Evolutionary conservation across 1,140 invertebrate genomes (phyloP), one percentile per base, ranked within the genome.

Genomic region (Drosophila bocqueti): DNA sequence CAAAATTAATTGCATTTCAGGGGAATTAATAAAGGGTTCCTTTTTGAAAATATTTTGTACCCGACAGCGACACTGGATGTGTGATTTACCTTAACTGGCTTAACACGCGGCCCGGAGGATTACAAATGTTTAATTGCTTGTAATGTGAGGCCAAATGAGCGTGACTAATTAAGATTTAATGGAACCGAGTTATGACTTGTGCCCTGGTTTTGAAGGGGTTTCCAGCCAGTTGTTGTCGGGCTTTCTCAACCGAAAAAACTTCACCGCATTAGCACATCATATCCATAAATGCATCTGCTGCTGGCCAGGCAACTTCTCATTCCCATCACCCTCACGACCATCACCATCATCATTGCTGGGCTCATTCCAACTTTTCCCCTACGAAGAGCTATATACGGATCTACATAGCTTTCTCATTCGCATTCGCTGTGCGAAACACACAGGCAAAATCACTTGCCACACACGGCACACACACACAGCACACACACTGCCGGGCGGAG

Each of bases 141-240:
- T 45, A 43, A n/a, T 69, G 47, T 49, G 36, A 18, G 45, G 31
- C 31, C 31, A 61, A 73, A 40, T 31, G 71, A 42, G 38, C 68
- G 55, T 73, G 38, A 61, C n/a, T 74, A 61, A 74, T 74, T 74
- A 61, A 52, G 71, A 74, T 73, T 74, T 73, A 74, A 73, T 73
- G 68, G 49, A n/a, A 15, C 3, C n/a, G 34, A 60, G 59, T 50
- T 60, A 72, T 73, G 45, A 52, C 31, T 29, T 61, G 24, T 50
- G 31, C 29, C 43, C 54, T 68, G 54, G 16, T 38, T 36, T 49
- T 31, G 11, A 47, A 29, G n/a, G 26, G 24, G 26, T 31, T 64
- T 24, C 18, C 16, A 38, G 50, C 46, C 31, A 34, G 57, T 65
- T 24, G 10, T 24, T 64, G 15, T 4, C 21, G 18, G 29, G 16